These are phyloP conservation scores for Triops cancriformis DNA, from an alignment of 1,140 invertebrate species.

Conservation along the genomic window DNA sequence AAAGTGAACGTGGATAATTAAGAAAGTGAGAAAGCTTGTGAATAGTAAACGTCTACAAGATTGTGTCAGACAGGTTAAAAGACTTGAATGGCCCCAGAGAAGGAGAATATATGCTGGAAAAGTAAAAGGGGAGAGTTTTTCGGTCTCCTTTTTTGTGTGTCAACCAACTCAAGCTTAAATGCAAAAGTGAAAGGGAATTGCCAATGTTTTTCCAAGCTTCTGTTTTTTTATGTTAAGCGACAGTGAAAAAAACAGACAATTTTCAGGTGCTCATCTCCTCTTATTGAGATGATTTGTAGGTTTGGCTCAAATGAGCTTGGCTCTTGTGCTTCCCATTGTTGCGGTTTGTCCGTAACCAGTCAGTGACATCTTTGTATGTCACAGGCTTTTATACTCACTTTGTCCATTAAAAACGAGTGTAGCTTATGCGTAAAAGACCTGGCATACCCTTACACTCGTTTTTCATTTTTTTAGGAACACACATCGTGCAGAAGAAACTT, in stretches of 20 bases:
- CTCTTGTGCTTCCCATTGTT: too few species aligned
- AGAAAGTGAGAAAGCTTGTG: not conserved
- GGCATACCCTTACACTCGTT: not conserved
- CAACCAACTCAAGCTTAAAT: not conserved
- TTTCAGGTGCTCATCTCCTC: too few species aligned
- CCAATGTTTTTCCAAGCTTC: not conserved
- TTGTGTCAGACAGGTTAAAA: not conserved
- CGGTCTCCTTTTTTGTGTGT: not conserved
- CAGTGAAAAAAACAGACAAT: too few species aligned
- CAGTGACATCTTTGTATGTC: too few species aligned
- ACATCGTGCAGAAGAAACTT: too few species aligned
- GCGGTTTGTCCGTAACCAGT: too few species aligned
- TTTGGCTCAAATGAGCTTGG: too few species aligned
- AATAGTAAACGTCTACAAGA: not conserved
- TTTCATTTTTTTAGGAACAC: not conserved
- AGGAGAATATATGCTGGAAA: not conserved
- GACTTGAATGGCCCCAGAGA: not conserved
- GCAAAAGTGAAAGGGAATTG: slow-evolving; percentile 6
- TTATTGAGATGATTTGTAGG: too few species aligned
- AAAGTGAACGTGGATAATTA: not conserved
- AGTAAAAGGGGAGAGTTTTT: not conserved
- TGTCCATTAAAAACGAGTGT: too few species aligned
- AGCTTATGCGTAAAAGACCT: not conserved
- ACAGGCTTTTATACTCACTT: too few species aligned
- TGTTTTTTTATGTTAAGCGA: not conserved